These are phyloP conservation scores for Penaeus vannamei DNA, from an alignment of 1,140 invertebrate species.

Conservation along the genomic window DNA sequence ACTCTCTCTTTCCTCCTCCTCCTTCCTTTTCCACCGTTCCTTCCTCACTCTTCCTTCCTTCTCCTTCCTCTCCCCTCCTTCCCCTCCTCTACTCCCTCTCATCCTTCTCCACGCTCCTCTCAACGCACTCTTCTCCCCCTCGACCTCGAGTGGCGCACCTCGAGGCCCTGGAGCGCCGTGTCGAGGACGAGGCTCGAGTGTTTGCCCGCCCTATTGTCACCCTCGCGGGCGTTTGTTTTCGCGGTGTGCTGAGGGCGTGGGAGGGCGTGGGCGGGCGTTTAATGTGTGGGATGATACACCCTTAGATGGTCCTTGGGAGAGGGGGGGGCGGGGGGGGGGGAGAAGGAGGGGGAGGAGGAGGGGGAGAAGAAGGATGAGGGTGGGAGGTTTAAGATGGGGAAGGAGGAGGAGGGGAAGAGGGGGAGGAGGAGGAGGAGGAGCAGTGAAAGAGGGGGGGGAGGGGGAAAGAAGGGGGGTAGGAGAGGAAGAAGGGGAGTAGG, in stretches of 20 bases:
- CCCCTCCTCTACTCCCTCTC: not conserved
- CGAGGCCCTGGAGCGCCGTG: conserved; percentile 34
- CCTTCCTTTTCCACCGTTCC: not conserved
- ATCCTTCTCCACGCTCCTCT: not conserved
- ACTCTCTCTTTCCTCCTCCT: not conserved
- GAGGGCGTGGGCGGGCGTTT: not conserved
- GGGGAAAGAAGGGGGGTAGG: not conserved
- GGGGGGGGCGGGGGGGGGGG: not conserved
- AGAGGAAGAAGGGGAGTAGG: not conserved
- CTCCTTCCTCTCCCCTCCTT: not conserved
- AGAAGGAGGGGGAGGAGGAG: not conserved
- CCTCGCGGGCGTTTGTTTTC: conserved; percentile 60
- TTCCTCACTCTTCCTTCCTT: not conserved
- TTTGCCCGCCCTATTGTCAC: conserved; percentile 61
- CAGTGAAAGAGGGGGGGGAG: not conserved
- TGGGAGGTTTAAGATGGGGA: not conserved
- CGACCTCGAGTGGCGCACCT: conserved; percentile 39
- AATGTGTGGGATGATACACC: conserved; percentile 17
- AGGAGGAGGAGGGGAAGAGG: not conserved
- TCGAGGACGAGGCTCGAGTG: conserved; percentile 43
- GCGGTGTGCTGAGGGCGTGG: conserved; percentile 24
- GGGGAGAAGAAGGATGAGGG: not conserved
- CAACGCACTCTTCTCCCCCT: conserved; percentile 23
- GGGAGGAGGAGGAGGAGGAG: not conserved
- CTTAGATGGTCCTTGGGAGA: conserved; percentile 3